Evolutionary conservation across 2,888 invertebrate genomes (phyloP), one percentile per base, ranked within the genome.

Genomic region (Acleris sparsana): DNA sequence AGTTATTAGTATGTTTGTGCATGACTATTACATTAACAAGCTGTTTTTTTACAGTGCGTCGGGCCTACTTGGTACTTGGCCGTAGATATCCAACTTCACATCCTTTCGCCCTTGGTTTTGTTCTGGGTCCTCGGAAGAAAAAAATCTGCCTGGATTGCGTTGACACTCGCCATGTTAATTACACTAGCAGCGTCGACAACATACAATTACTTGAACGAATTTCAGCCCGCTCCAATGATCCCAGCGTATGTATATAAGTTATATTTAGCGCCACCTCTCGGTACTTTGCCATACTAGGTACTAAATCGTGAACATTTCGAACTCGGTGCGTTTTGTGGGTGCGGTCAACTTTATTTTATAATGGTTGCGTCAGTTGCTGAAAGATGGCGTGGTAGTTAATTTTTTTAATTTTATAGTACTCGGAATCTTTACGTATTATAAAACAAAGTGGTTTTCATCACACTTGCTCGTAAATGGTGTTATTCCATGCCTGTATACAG

Each of bases 61-160:
- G 63, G 77, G 3, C 86, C 85, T 67, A 77, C 81, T 0, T 89
- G 89, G 89, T 89, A 88, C 68, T 68, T 89, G 2, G 87, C 89
- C 0, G 81, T 89, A 11, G 89, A 89, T 57, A 78, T 89, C 2
- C 89, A 89, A 22, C 79, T 88, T 1, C 80, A 88, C 67, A 76
- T 89, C 3, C 20, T 89, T 11, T 87, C 88, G 0, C 89, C 89
- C 0, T 22, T 89, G 1, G 70, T 89, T 3, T 72, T 89, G 3
- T 78, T 80, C 58, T 89, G 86, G 83, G 75, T 87, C 2, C 70
- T 89, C 0, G 73, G 77, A 0, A 80, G 68, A 51, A 75, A 72
- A 46, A 53, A 59, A 5, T 44, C 73, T 0, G 85, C 86, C 0
- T 88, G 87, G 87, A 53, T 71, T 0, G 78, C 84, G 0, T 68